Evolutionary conservation across 2,113 vertebrate genomes (phyloP).

Genomic region (Syngnathus scovelli): DNA sequence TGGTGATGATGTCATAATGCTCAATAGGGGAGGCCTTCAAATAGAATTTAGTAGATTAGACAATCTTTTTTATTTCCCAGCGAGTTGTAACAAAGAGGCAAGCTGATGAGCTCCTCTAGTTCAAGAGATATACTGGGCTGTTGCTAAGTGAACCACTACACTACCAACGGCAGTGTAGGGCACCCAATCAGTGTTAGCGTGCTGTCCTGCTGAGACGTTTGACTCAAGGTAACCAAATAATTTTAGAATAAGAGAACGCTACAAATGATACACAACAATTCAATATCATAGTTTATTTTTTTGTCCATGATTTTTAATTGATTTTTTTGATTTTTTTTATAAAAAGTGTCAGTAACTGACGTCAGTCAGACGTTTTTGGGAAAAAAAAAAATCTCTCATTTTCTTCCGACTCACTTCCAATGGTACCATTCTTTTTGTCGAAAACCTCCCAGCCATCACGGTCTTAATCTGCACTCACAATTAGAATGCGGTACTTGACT

Average conservation of each 20-base stretch:
- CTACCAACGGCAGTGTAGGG: background rate
- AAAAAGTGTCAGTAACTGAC: constrained; percentile 73
- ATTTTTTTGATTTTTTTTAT: constrained; percentile 29
- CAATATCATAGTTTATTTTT: constrained; percentile 58
- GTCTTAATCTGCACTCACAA: constrained; percentile 39
- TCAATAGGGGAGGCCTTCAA: background rate
- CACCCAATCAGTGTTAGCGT: background rate
- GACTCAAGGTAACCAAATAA: background rate
- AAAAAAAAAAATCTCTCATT: constrained; percentile 38
- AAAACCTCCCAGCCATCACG: constrained; percentile 30
- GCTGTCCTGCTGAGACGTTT: background rate
- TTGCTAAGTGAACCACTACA: background rate
- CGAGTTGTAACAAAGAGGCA: constrained; percentile 9
- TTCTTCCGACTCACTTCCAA: constrained; percentile 63
- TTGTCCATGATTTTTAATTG: constrained; percentile 37
- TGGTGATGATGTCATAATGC: constrained; percentile 28
- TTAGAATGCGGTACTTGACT: constrained; percentile 65
- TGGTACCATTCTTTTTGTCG: constrained; percentile 67
- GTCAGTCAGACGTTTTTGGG: constrained; percentile 61
- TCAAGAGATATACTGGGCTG: background rate
- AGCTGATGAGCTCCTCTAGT: background rate
- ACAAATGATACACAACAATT: constrained; percentile 62
- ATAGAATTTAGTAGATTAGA: background rate
- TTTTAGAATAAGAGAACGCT: constrained; percentile 45
- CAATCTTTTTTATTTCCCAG: background rate